Evolutionary conservation across 1,140 invertebrate genomes (phyloP), one percentile per base, ranked within the genome.

Genomic region (Oncopeltus fasciatus): DNA sequence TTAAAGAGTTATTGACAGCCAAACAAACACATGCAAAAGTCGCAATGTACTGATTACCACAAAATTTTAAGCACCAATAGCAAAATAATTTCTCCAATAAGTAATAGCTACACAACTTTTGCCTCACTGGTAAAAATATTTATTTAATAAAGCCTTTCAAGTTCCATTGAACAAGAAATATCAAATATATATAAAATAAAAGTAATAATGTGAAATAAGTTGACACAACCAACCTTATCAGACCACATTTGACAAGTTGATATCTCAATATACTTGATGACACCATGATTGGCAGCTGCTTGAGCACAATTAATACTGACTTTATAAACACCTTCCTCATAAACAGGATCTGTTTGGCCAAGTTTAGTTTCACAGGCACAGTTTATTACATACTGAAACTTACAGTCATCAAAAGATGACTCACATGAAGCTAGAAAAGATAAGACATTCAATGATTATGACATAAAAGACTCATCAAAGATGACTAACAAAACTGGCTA

Each of bases 351-450:
- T 33, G 85, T 86, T 77, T 93, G 89, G 20, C 87, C 86, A 65
- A 82, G 81, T 74, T 91, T 88, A 1, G 90, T 94, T 75, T 95
- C 91, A 8, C 87, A 87, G 12, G 92, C 90, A 71, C 90, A 88
- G 75, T 95, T 94, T 56, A 92, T 82, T 26, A 91, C 87, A 75
- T 83, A 83, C 70, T 87, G 85, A 80, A 88, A 90, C 11, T 74
- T 70, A 1, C 79, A 79, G 21, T 78, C 73, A 66, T 77, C 73
- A 72, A 92, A 86, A 0, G 86, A 88, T 70, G 79, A 80, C 69
- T 88, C 82, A 71, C 85, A 88, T 67, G 86, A 88, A 68, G 77
- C 87, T 90, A 70, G 27, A 71, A 71, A 66, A n/a, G 2, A 44
- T 57, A 44, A 57, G 57, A 29, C 28, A 9, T 26, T 12, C 29